Percentiles rank a stretch among this genome's conserved stretches.
Conservation (phyloP, 1,140 invertebrate genomes). For the Aphelinus certus region DNA sequence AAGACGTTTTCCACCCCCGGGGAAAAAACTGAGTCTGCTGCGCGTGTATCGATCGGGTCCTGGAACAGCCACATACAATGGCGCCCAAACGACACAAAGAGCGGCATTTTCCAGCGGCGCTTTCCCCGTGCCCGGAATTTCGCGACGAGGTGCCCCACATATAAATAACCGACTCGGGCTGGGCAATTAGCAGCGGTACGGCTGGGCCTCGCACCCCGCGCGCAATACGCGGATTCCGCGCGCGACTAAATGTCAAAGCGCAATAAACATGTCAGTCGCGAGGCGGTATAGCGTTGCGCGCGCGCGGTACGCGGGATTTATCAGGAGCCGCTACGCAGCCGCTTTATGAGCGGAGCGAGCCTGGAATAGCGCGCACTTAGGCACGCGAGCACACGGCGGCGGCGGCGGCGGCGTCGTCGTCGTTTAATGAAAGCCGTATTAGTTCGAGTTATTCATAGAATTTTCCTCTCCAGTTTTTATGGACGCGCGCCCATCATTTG, state of each 20-base stretch:
- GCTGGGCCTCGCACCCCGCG: not conserved
- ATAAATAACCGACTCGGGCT: not conserved
- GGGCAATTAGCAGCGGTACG: not conserved
- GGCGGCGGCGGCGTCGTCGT: not conserved
- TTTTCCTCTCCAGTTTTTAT: constrained; percentile 23
- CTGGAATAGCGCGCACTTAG: constrained; percentile 34
- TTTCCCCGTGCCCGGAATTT: no score
- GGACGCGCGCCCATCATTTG: not conserved
- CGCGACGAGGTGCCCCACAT: not conserved
- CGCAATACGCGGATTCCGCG: constrained; percentile 15
- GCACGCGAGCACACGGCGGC: not conserved
- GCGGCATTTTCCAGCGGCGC: not conserved
- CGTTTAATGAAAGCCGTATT: constrained; percentile 35
- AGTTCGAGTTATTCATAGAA: constrained; percentile 35
- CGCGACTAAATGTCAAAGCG: constrained; percentile 27
- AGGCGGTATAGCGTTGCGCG: not conserved
- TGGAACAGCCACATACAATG: not conserved
- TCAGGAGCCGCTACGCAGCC: constrained; percentile 10
- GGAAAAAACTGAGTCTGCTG: not conserved
- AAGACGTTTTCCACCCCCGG: not conserved
- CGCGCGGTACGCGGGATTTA: constrained; percentile 18
- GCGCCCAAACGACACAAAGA: constrained; percentile 12
- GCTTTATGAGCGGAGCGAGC: constrained; percentile 16
- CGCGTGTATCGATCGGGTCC: constrained; percentile 11
- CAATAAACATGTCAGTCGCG: constrained; percentile 33